These are phyloP conservation scores for Chelonoidis abingdonii DNA, from an alignment of 2,113 vertebrate genomes.

Conservation along the genomic window DNA sequence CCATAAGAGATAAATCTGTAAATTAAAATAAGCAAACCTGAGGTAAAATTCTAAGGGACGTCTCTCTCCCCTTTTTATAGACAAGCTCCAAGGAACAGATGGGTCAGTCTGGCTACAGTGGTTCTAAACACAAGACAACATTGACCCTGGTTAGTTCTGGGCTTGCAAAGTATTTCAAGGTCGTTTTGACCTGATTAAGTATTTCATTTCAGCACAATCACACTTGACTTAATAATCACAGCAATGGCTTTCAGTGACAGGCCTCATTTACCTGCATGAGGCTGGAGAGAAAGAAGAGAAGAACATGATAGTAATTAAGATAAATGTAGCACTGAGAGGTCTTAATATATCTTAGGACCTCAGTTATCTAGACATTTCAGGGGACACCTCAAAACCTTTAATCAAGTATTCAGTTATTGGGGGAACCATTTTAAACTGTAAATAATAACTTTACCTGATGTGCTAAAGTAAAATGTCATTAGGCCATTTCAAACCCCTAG, in stretches of 20 bases:
- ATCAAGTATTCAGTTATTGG: neutral
- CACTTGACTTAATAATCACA: neutral
- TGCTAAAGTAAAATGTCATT: neutral
- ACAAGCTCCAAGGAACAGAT: neutral
- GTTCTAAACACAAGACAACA: neutral
- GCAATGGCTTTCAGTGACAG: neutral
- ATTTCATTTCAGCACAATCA: neutral
- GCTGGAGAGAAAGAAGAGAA: neutral
- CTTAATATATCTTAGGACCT: neutral
- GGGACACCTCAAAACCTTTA: neutral
- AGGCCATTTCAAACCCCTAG: neutral
- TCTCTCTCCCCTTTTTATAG: neutral
- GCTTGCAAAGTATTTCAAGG: neutral
- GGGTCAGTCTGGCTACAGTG: neutral
- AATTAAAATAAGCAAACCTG: neutral
- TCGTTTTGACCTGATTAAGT: neutral
- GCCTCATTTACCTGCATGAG: neutral
- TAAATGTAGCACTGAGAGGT: neutral
- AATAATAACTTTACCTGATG: rapidly evolving
- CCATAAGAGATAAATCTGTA: rapidly evolving
- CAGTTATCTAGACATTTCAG: neutral
- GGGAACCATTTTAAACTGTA: neutral
- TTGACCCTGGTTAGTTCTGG: neutral
- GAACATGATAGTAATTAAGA: neutral
- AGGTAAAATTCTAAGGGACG: neutral